Evolutionary conservation across 2,888 invertebrate species (phyloP), one percentile per base, ranked within the genome.

Genomic region (Pasiphila rectangulata): DNA sequence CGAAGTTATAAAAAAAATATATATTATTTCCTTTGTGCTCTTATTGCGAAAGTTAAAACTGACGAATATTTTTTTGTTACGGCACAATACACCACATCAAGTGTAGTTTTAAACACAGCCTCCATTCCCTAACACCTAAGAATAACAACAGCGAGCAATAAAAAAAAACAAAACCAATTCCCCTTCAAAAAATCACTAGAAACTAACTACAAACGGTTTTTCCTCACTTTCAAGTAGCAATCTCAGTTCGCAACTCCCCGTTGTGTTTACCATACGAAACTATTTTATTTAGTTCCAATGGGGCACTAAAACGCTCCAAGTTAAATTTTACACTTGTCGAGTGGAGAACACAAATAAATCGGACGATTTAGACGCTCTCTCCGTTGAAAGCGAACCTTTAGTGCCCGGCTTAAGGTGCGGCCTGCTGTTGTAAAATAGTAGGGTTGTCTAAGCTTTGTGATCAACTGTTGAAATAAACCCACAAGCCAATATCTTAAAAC

Each of bases 291-390:
- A 67, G 62, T 60, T 68, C 63, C 71, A 62, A 60, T 62, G 66
- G 72, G 67, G 64, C 72, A 73, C 70, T 76, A 69, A 75, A 75
- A 67, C 67, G 75, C 72, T 73, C 64, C 54, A 62, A 72, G 67
- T 69, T 69, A 69, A 72, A 72, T 72, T 71, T 74, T 64, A 72
- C 73, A 72, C 71, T 71, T 65, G 69, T 68, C 67, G 67, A 62
- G 61, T 57, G 59, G 37, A 54, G 58, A 65, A 67, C 65, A 69
- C 70, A 72, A 72, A 78, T 79, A 77, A 79, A 79, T 76, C 72
- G 74, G 68, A 54, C 67, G 71, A 73, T 79, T 76, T 73, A 69
- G 64, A 64, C 62, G 67, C 65, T 67, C 65, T 59, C 56, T 61
- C 61, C 59, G 58, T 51, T 58, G 51, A 51, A 36, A 41, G 29